Evolutionary conservation across 2,888 invertebrate genomes (phyloP).

Genomic region (Patella ulyssiponensis): DNA sequence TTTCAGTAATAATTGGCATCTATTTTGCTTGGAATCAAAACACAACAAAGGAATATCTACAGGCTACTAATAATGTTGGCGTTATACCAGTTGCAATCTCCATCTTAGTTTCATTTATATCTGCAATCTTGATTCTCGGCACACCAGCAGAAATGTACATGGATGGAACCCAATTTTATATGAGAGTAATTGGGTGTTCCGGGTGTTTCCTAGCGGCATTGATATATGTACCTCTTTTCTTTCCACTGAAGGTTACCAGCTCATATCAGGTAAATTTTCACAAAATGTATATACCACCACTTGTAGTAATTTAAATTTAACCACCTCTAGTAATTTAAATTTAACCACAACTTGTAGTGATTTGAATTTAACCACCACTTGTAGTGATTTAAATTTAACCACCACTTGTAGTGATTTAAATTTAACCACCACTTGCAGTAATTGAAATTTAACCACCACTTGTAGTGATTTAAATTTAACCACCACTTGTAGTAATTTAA

Average conservation of each 20-base stretch:
- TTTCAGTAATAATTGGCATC: slow-evolving; percentile 61
- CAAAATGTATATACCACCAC: too few relatives aligned
- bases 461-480: too few relatives aligned
- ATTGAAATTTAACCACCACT: too few relatives aligned
- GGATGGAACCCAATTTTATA: slow-evolving; percentile 56
- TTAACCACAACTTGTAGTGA: too few relatives aligned
- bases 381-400: too few relatives aligned
- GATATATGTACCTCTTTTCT: slow-evolving; percentile 54
- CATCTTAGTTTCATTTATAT: slow-evolving; percentile 67
- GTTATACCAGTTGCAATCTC: slow-evolving; percentile 63
- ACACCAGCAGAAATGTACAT: slow-evolving; percentile 65
- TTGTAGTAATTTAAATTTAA: too few relatives aligned
- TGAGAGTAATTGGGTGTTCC: slow-evolving; percentile 37
- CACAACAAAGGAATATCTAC: slow-evolving; percentile 58
- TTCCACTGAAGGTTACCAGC: slow-evolving; percentile 55
- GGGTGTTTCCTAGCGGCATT: slow-evolving; percentile 50
- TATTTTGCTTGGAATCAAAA: slow-evolving; percentile 53
- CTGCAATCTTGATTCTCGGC: slow-evolving; percentile 66
- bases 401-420: too few relatives aligned
- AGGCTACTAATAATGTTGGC: slow-evolving; percentile 62
- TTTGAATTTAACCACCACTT: too few relatives aligned
- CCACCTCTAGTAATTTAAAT: too few relatives aligned
- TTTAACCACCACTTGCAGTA: too few relatives aligned
- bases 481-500: too few relatives aligned
- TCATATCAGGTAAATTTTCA: slow-evolving; percentile 51